Percentiles rank a stretch among this genome's conserved stretches.
Conservation (phyloP, 1,140 invertebrate genomes). For the Penaeus indicus region DNA sequence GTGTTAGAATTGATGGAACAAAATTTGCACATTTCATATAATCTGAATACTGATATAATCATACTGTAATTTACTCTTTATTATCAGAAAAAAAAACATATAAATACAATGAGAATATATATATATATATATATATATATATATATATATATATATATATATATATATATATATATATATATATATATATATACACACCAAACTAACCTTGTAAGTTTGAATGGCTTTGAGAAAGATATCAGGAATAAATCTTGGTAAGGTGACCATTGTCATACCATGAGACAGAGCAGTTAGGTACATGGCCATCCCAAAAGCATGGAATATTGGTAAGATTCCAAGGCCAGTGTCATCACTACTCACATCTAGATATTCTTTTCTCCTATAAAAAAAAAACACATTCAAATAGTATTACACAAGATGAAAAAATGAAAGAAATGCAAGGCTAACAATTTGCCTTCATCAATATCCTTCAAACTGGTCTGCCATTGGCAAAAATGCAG, state of each 20-base stretch:
- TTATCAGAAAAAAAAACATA: background rate
- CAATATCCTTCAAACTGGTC: too few relatives aligned
- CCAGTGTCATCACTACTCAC: constrained; percentile 49
- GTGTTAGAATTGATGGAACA: background rate
- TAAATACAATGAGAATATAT: background rate
- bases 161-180: background rate
- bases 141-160: background rate
- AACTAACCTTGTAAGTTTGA: constrained; percentile 71
- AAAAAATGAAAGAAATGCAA: too few relatives aligned
- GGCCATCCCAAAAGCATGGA: constrained; percentile 85
- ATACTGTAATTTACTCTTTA: background rate
- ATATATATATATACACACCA: background rate
- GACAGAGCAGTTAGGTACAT: constrained; percentile 69
- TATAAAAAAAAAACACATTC: background rate
- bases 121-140: background rate
- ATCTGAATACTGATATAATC: background rate
- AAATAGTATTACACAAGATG: too few relatives aligned
- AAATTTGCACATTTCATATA: background rate
- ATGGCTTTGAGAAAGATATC: constrained; percentile 71
- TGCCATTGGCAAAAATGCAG: too few relatives aligned
- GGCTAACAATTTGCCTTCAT: too few relatives aligned
- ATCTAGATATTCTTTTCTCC: constrained; percentile 50
- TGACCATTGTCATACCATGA: constrained; percentile 69
- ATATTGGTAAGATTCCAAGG: constrained; percentile 81
- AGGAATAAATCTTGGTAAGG: constrained; percentile 72